Evolutionary conservation across 2,113 vertebrate species (phyloP).

Genomic region (Paradoxurus hermaphroditus): DNA sequence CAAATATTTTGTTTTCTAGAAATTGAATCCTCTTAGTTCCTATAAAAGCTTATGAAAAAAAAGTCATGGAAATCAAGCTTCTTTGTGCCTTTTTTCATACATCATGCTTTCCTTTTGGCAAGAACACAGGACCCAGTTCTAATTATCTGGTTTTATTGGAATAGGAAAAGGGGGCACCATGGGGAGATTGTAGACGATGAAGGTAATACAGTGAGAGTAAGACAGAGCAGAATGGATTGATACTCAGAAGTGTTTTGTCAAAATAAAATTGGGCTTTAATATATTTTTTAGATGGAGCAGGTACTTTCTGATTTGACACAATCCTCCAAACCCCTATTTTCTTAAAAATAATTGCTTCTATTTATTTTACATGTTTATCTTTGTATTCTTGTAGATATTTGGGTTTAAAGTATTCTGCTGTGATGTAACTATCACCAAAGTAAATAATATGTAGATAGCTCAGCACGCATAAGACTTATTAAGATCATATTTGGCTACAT

Average conservation of each 20-base stretch:
- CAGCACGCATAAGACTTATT: background rate
- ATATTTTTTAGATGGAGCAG: background rate
- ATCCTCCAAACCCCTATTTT: background rate
- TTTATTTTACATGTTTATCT: background rate
- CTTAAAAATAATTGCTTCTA: background rate
- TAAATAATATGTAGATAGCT: background rate
- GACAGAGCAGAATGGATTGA: background rate
- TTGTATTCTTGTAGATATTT: background rate
- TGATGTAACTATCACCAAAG: background rate
- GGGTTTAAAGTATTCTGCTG: background rate
- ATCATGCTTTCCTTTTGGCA: background rate
- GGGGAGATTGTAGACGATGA: background rate
- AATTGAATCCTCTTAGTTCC: background rate
- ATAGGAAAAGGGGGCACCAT: background rate
- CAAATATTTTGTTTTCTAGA: background rate
- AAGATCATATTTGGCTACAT: background rate
- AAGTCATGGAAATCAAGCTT: background rate
- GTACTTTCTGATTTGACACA: background rate
- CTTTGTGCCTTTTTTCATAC: background rate
- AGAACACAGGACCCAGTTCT: background rate
- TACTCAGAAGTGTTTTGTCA: background rate
- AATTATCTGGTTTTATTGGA: background rate
- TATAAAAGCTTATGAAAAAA: background rate
- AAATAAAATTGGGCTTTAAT: background rate
- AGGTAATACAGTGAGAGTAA: background rate